Conservation (phyloP, 2,113 vertebrate species). For the Eretmochelys imbricata region DNA sequence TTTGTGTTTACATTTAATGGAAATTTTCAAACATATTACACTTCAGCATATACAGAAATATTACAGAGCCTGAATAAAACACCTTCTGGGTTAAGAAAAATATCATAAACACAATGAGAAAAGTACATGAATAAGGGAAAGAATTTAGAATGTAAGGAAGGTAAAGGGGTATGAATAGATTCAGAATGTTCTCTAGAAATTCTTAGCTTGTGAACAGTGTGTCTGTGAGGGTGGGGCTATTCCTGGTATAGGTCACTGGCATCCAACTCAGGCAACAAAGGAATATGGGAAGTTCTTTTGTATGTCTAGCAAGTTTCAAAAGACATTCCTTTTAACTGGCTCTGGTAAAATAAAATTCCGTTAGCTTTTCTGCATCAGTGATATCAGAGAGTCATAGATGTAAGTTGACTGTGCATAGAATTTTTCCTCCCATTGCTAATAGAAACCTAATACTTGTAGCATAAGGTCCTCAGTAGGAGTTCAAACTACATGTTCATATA, state of each 20-base stretch:
- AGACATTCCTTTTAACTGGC: conserved; percentile 44
- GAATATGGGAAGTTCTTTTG: conserved; percentile 25
- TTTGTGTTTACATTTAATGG: neutral
- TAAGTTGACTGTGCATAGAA: conserved; percentile 48
- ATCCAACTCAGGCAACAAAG: conserved; percentile 44
- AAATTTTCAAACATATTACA: neutral
- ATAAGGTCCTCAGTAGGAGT: neutral
- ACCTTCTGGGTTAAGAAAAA: neutral
- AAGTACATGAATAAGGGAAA: neutral
- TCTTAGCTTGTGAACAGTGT: neutral
- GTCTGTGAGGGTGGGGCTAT: conserved; percentile 12
- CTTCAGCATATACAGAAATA: neutral
- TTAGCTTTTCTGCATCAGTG: conserved; percentile 48
- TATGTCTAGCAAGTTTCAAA: conserved; percentile 39
- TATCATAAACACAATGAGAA: fast-evolving
- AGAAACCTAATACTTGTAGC: conserved; percentile 36
- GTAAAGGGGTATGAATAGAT: neutral
- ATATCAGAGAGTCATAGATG: conserved; percentile 41
- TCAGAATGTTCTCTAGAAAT: conserved; percentile 17
- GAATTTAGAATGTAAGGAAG: neutral
- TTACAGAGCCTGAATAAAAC: neutral
- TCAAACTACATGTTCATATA: neutral
- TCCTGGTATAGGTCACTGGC: neutral
- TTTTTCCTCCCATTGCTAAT: conserved; percentile 31
- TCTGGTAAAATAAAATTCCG: conserved; percentile 57